Evolutionary conservation across 2,113 vertebrate genomes (phyloP).

Genomic region (Sinocyclocheilus anophthalmus): DNA sequence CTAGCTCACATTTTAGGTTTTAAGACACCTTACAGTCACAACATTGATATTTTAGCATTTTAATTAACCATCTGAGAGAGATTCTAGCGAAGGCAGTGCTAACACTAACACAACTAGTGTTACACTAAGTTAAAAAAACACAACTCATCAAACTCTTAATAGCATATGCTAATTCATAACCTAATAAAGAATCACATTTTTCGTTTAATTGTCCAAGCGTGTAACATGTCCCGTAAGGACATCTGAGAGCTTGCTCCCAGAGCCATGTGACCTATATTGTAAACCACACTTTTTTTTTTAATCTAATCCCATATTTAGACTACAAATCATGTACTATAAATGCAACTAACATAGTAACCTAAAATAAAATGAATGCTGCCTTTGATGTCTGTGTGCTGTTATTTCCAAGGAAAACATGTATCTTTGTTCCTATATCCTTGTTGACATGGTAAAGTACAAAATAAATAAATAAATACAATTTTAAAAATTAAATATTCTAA

Average conservation of each 20-base stretch:
- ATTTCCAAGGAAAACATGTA: neutral
- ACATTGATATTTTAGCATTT: neutral
- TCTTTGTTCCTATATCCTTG: neutral
- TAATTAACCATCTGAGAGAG: neutral
- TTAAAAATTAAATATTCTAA: no score
- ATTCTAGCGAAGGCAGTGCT: neutral
- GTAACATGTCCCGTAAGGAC: neutral
- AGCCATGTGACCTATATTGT: neutral
- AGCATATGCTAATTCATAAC: neutral
- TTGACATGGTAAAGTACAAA: neutral
- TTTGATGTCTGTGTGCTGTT: neutral
- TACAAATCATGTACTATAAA: neutral
- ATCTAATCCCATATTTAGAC: neutral
- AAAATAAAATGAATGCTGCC: neutral
- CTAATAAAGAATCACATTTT: neutral
- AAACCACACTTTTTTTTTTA: neutral
- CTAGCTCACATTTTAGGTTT: neutral
- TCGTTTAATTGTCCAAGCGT: neutral
- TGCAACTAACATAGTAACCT: slow-evolving; percentile 9
- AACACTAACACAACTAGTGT: neutral
- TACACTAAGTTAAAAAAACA: neutral
- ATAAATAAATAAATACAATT: neutral
- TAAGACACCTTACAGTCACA: neutral
- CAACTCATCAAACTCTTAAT: neutral
- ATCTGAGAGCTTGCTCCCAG: neutral